These are phyloP conservation scores for Ardeotis arabs DNA, from an alignment of 2,113 vertebrate species.

Conservation along the genomic window DNA sequence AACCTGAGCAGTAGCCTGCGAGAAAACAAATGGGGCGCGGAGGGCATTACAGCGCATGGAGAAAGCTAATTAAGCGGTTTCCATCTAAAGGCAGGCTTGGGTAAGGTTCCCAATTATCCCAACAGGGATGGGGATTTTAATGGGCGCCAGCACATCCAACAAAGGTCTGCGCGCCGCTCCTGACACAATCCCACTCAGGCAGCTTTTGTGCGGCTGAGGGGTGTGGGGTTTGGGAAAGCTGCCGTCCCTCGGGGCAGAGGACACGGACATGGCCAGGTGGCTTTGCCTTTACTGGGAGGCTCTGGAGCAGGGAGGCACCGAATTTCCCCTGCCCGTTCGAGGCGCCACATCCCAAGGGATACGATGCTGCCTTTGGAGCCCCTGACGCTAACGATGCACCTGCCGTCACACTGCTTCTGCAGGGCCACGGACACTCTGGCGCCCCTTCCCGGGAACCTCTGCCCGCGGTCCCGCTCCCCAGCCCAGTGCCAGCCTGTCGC, in stretches of 20 bases:
- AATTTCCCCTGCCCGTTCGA: neutral
- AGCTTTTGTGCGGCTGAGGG: neutral
- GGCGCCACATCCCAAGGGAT: neutral
- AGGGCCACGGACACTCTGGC: rapidly evolving
- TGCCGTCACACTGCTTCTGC: rapidly evolving
- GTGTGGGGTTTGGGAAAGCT: neutral
- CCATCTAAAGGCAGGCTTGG: slow-evolving; percentile 6
- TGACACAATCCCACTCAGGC: slow-evolving; percentile 20
- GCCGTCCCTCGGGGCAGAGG: rapidly evolving
- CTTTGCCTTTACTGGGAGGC: neutral
- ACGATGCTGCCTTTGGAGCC: rapidly evolving
- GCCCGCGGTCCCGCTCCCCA: rapidly evolving
- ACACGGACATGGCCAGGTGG: rapidly evolving
- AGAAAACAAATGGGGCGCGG: neutral
- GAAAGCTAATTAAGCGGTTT: neutral
- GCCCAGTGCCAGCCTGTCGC: rapidly evolving
- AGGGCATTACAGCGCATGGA: neutral
- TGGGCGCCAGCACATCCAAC: neutral
- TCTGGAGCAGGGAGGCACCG: rapidly evolving
- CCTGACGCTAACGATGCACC: rapidly evolving
- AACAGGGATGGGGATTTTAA: neutral
- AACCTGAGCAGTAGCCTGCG: neutral
- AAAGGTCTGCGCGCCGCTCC: neutral
- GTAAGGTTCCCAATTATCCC: slow-evolving; percentile 30
- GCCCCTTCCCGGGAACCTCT: rapidly evolving